Evolutionary conservation across 2,113 vertebrate species (phyloP).

Genomic region (Actenoides hombroni): DNA sequence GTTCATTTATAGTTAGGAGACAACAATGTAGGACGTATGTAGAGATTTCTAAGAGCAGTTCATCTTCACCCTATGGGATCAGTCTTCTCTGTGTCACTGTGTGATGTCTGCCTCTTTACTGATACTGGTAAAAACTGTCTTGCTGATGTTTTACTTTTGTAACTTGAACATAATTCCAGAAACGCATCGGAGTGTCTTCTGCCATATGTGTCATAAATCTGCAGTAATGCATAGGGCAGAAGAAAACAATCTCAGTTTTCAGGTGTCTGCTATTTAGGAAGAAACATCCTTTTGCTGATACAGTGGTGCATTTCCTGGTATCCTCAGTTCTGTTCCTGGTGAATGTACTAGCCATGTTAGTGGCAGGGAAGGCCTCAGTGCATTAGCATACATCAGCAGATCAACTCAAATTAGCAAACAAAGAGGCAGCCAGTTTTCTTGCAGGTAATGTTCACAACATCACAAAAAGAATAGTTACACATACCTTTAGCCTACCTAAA

Average conservation of each 20-base stretch:
- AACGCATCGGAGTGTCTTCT: not conserved
- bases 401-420: not conserved
- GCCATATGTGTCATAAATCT: not conserved
- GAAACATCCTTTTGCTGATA: not conserved
- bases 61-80: not conserved
- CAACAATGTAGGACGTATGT: not conserved
- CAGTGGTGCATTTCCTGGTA: not conserved
- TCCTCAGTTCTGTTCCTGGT: not conserved
- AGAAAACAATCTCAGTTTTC: not conserved
- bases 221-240: not conserved
- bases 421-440: not conserved
- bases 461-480: not conserved
- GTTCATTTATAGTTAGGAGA: not conserved
- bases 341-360: not conserved
- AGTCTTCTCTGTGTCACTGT: not conserved
- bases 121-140: not conserved
- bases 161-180: not conserved
- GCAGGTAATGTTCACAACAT: not conserved
- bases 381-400: not conserved
- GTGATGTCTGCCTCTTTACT: not conserved
- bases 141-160: conserved; percentile 27
- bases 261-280: not conserved
- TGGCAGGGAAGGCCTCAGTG: not conserved
- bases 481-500: not conserved
- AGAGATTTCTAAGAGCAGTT: not conserved